Percentiles rank a stretch among this genome's conserved stretches.
Evolutionary conservation across 1,140 invertebrate species (phyloP).

Genomic region (Lerema accius): DNA sequence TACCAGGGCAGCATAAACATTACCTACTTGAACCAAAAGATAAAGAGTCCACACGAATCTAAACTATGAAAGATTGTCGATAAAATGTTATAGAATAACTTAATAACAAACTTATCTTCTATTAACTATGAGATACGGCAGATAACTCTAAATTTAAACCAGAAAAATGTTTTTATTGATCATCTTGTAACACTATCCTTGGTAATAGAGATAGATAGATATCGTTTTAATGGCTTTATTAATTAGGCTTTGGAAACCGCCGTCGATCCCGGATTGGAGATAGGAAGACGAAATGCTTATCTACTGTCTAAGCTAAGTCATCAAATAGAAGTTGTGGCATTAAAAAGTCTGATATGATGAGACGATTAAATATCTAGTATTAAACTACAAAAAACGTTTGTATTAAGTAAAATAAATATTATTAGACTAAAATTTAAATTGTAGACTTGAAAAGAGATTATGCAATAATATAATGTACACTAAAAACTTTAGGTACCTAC

Average conservation of each 20-base stretch:
- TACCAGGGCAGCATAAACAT: background rate
- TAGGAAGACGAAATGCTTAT: slow-evolving; percentile 2
- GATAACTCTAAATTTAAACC: background rate
- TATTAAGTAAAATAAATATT: no score
- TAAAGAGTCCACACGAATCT: background rate
- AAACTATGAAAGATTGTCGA: background rate
- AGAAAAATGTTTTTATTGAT: slow-evolving; percentile 6
- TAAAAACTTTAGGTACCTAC: no score
- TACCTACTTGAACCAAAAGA: background rate
- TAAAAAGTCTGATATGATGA: no score
- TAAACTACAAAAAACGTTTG: no score
- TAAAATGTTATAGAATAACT: background rate
- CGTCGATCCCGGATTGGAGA: background rate
- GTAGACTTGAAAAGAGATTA: no score
- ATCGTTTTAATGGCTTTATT: slow-evolving; percentile 10
- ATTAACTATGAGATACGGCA: slow-evolving; percentile 1
- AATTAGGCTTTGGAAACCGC: background rate
- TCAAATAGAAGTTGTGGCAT: background rate
- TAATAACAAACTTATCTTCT: background rate
- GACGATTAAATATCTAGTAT: no score
- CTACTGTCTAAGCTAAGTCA: background rate
- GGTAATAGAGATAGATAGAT: slow-evolving; percentile 5
- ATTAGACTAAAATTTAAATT: no score
- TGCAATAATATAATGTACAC: no score
- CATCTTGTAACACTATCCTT: background rate